Base-by-base conservation (phyloP, 2,888 invertebrate species). In the Zele albiditarsus region DNA sequence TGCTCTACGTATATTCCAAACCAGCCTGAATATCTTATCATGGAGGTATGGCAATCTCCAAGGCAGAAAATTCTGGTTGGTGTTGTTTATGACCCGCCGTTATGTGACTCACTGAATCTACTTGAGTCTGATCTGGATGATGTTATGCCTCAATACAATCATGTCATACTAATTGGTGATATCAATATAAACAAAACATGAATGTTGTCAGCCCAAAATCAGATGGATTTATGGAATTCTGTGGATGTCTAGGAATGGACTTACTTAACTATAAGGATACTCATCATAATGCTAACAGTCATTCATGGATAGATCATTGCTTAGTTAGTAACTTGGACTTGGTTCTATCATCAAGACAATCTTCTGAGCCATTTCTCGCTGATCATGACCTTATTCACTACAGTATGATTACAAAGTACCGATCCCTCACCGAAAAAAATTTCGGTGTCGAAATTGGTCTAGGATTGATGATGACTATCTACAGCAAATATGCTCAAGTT, bases 391-490 rank as follows among this genome's bases (percentile, higher is more conserved):
- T 27, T 16, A 62, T 25, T 27, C 2, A 16, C 6, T 25, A 1
- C n/a, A 14, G 16, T 62, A 62, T 27, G 62, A 62, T 12, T 62
- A 62, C 31, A 62, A 16, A 3, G 3, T 62, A n/a, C 62, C 62
- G 25, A 3, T 23, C 5, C 2, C 3, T 2, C 16, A 27, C 27
- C 3, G 27, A 0, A 62, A 62, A 12, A 62, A 62, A 28, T 25
- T 62, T 62, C 25, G 62, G 28, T 28, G 62, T 27, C 20, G 62
- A 4, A 62, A 62, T 27, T 62, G 62, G 62, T 3, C 25, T 62
- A 4, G 25, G 23, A 25, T 28, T 8, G 31, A n/a, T n/a, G n/a
- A n/a, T n/a, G n/a, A n/a, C n/a, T n/a, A n/a, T n/a, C n/a, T n/a
- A n/a, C n/a, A n/a, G n/a, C n/a, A n/a, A n/a, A n/a, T n/a, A n/a